Evolutionary conservation across 1,140 invertebrate species (phyloP).

Genomic region (Sycobia sp.): DNA sequence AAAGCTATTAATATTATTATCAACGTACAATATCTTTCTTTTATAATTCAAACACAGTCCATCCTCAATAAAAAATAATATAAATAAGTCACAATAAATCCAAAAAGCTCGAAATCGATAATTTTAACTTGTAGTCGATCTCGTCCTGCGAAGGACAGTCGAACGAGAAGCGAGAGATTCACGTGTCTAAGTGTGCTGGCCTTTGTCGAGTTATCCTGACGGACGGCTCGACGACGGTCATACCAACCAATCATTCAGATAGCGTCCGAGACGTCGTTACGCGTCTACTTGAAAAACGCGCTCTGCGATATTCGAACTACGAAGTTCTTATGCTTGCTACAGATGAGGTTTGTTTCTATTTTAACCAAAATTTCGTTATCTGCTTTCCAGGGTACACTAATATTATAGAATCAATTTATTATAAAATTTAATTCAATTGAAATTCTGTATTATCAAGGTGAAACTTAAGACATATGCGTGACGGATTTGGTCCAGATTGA

Average conservation of each 20-base stretch:
- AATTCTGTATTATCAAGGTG: no score
- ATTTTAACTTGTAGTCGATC: conserved; percentile 58
- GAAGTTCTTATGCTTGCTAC: conserved; percentile 71
- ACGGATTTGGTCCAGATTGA: no score
- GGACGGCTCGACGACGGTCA: conserved; percentile 89
- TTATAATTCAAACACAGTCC: no score
- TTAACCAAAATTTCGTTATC: conserved; percentile 13
- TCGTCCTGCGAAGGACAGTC: conserved; percentile 59
- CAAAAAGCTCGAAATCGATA: conserved; percentile 23
- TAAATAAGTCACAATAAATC: no score
- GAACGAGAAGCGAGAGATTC: conserved; percentile 58
- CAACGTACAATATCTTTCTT: no score
- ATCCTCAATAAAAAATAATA: no score
- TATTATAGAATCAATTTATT: neutral
- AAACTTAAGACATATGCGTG: no score
- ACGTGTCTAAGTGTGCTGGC: conserved; percentile 55
- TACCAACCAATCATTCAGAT: conserved; percentile 75
- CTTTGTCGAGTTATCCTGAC: conserved; percentile 88
- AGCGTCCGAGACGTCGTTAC: conserved; percentile 79
- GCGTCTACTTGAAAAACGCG: conserved; percentile 81
- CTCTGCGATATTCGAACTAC: conserved; percentile 76
- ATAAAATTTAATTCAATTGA: no score
- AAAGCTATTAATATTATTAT: no score
- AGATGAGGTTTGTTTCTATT: conserved; percentile 57
- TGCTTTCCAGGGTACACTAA: conserved; percentile 18